Percentiles rank a stretch among this genome's conserved stretches.
Conservation (phyloP, 2,797 vertebrate species). For the Peromyscus nudipes region DNA sequence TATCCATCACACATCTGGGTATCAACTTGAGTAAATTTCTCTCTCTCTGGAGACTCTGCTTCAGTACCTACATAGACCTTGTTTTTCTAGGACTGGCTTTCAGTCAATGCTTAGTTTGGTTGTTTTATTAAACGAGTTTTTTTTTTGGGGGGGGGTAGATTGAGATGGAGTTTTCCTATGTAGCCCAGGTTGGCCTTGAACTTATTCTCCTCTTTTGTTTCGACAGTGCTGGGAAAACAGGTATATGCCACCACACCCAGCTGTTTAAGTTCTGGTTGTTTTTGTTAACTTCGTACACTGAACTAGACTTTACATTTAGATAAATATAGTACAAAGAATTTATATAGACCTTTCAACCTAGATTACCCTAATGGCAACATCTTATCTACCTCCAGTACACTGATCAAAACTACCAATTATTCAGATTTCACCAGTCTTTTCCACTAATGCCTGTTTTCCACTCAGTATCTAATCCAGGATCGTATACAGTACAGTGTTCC, state of each 20-base stretch:
- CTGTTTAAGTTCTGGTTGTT: not conserved
- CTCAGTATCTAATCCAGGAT: slow-evolving; percentile 18
- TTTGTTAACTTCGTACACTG: not conserved
- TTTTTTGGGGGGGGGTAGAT: not conserved
- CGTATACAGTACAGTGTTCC: slow-evolving; percentile 11
- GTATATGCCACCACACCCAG: not conserved
- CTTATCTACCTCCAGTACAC: not conserved
- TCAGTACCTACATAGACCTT: not conserved
- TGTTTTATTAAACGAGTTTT: not conserved
- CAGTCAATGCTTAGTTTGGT: slow-evolving; percentile 32
- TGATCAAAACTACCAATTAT: slow-evolving; percentile 40
- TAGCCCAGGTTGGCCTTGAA: not conserved
- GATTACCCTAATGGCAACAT: not conserved
- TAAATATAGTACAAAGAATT: slow-evolving; percentile 39
- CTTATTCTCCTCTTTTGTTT: not conserved
- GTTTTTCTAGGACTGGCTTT: slow-evolving; percentile 61
- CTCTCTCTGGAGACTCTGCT: not conserved
- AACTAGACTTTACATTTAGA: slow-evolving; percentile 55
- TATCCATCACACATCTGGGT: not conserved
- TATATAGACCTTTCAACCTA: not conserved
- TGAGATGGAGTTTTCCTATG: not conserved
- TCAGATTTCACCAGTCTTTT: slow-evolving; percentile 8
- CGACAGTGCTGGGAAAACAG: not conserved
- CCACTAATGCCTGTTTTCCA: slow-evolving; percentile 20
- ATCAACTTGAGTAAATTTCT: slow-evolving; percentile 47